A percentile compares a stretch with the other conserved stretches of the same genome.
Evolutionary conservation across 2,113 vertebrate species (phyloP).

Genomic region (Otis tarda): DNA sequence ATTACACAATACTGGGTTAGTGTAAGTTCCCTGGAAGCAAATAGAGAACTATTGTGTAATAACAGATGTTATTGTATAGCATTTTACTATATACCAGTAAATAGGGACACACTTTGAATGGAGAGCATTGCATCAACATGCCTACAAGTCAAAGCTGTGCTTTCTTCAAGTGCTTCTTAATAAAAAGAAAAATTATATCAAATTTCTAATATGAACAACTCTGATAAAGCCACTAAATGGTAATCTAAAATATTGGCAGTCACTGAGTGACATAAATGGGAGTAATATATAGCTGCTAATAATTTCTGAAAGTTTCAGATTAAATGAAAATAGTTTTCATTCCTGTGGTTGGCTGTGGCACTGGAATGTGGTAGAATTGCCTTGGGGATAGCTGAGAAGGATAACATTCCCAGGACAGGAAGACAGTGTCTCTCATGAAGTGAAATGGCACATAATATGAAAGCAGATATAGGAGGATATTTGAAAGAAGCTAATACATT

Average conservation of each 20-base stretch:
- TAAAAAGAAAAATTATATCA: background rate
- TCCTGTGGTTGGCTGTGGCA: background rate
- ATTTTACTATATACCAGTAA: constrained; percentile 11
- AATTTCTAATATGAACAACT: background rate
- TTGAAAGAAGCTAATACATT: constrained; percentile 19
- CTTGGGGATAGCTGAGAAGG: background rate
- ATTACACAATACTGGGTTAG: constrained; percentile 40
- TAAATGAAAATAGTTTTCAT: constrained; percentile 33
- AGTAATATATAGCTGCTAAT: background rate
- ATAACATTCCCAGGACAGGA: constrained; percentile 11
- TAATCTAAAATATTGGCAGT: background rate
- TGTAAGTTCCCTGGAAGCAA: constrained; percentile 58
- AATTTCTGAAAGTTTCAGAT: background rate
- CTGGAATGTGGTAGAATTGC: constrained; percentile 46
- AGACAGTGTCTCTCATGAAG: constrained; percentile 1
- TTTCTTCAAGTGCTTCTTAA: background rate
- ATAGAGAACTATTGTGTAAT: constrained; percentile 71
- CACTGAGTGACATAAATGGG: background rate
- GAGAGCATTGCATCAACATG: background rate
- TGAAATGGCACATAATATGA: constrained; percentile 8
- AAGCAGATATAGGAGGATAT: constrained; percentile 49
- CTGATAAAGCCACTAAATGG: background rate
- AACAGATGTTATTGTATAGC: constrained; percentile 66
- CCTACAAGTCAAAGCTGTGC: background rate
- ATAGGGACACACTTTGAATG: constrained; percentile 13